A percentile compares a stretch with the other conserved stretches of the same genome.
Evolutionary conservation across 2,113 vertebrate species (phyloP).

Genomic region (Labeo catla): DNA sequence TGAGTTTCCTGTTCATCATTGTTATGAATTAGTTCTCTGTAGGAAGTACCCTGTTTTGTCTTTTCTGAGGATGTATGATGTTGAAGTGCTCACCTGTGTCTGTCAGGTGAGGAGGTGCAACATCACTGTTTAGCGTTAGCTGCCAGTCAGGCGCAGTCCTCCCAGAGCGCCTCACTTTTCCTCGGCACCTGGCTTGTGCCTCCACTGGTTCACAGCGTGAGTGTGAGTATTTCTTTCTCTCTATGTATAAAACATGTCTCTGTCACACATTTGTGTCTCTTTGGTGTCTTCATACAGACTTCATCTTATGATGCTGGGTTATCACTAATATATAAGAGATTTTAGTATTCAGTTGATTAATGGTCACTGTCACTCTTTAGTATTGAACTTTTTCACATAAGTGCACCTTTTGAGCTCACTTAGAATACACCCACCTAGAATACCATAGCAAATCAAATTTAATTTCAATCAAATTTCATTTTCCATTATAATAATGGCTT

Average conservation of each 20-base stretch:
- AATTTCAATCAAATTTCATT: too few species aligned
- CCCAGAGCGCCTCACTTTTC: slow-evolving; percentile 87
- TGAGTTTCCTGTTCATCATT: slow-evolving; percentile 61
- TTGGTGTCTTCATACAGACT: not conserved
- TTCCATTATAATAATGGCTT: too few species aligned
- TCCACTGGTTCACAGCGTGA: slow-evolving; percentile 85
- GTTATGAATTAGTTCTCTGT: not conserved
- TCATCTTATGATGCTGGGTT: not conserved
- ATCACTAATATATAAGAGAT: not conserved
- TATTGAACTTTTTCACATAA: not conserved
- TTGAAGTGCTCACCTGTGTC: slow-evolving; percentile 47
- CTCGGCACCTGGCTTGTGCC: slow-evolving; percentile 88
- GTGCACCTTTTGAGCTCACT: not conserved
- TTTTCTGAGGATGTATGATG: not conserved
- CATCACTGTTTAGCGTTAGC: slow-evolving; percentile 85
- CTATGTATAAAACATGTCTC: not conserved
- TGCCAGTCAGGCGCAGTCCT: slow-evolving; percentile 85
- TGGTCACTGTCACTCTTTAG: not conserved
- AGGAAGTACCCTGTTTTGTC: not conserved
- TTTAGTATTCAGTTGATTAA: not conserved
- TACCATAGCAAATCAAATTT: too few species aligned
- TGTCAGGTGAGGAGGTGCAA: slow-evolving; percentile 87
- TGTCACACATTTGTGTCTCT: not conserved
- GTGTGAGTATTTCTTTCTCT: slow-evolving; percentile 76
- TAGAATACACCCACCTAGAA: too few species aligned